Base-by-base conservation (phyloP, 1,140 invertebrate species). In the Drosophila neocordata region DNA sequence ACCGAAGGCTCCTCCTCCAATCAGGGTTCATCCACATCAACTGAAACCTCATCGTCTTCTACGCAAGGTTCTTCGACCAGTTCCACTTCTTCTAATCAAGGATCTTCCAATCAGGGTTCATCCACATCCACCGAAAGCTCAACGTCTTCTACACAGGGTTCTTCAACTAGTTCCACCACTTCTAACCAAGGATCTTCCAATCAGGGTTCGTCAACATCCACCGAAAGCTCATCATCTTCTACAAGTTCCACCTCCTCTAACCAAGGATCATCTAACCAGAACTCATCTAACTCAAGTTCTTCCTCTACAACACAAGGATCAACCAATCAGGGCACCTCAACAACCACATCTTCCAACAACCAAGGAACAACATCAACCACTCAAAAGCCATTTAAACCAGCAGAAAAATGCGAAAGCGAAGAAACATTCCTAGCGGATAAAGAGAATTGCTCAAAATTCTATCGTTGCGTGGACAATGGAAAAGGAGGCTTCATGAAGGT, bases 381-480 rank as follows among this genome's bases (percentile, higher is more conserved):
- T 3, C 77, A 76, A 18, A 89, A 90, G 51, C 87, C 87, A 1
- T 88, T 88, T 1, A 87, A 65, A 1, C 87, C 87, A n/a, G 79
- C 87, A 13, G 73, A 81, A 9, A 79, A 77, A 57, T 85, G 70
- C 92, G 93, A 85, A 72, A 77, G 53, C 66, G 92, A 69, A 93
- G 94, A 92, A 93, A 94, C 87, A 22, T 95, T 95, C 80, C 92
- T 94, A 69, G 92, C 92, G 11, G 92, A 95, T 76, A 90, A 92
- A 27, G 92, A 93, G 51, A 93, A 95, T 76, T 96, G 95, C 70
- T 92, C 92, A 34, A 94, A 94, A 79, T 96, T 95, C 84, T 95
- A 95, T 75, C 92, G 95, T 66, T 95, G 95, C 79, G 93, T 95
- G 1, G 92, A 94, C 72, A 92, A 93, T 84, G 93, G 93, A 12